Percentiles rank a stretch among this genome's conserved stretches.
Conservation (phyloP, 1,140 invertebrate genomes). For the Magallana gigas region DNA sequence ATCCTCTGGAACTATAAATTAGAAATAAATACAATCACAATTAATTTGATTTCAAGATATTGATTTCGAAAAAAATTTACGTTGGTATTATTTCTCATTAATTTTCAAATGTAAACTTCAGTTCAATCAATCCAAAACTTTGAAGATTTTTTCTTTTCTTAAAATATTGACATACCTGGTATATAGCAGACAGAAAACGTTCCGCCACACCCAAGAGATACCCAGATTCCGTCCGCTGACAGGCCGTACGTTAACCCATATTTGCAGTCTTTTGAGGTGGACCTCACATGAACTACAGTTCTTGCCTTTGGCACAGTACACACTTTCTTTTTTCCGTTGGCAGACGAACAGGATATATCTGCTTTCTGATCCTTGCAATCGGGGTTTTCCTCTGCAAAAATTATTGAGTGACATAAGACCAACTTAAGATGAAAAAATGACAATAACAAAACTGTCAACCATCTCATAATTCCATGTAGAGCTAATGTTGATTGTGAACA, state of each 20-base stretch:
- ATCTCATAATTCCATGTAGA: too few species aligned
- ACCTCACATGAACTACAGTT: neutral
- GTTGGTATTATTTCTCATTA: neutral
- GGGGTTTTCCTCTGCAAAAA: neutral
- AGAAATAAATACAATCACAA: neutral
- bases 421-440: too few species aligned
- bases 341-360: neutral
- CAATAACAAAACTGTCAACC: too few species aligned
- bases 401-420: neutral
- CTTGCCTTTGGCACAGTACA: neutral
- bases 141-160: neutral
- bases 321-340: neutral
- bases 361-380: neutral
- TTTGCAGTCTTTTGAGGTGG: neutral
- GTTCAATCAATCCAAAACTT: neutral
- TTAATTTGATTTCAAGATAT: too few species aligned
- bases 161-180: neutral
- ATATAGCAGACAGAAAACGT: conserved; percentile 4
- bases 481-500: too few species aligned
- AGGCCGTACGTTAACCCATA: neutral
- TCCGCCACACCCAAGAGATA: neutral
- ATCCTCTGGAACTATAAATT: neutral
- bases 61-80: neutral
- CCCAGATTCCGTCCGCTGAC: neutral
- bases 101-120: neutral